These are phyloP conservation scores for Apteryx owenii DNA, from an alignment of 2,113 vertebrate species.

Conservation along the genomic window DNA sequence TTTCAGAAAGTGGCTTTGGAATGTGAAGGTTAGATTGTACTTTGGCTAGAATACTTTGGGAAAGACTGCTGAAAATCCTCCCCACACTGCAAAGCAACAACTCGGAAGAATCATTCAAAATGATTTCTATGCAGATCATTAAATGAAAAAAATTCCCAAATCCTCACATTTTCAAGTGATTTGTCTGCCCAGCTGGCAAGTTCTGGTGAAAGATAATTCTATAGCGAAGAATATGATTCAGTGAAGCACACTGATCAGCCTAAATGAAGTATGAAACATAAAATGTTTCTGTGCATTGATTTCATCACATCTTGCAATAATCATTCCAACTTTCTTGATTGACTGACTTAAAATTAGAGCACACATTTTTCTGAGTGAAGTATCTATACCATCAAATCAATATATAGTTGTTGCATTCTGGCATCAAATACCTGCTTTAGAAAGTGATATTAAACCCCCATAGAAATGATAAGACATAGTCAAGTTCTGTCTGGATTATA, in stretches of 20 bases:
- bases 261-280: conserved; percentile 39
- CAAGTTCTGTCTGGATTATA: not conserved
- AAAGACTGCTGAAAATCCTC: not conserved
- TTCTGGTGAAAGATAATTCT: not conserved
- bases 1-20: not conserved
- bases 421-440: not conserved
- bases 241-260: not conserved
- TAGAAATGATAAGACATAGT: not conserved
- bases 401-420: not conserved
- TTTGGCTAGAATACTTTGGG: not conserved
- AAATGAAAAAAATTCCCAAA: not conserved
- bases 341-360: conserved; percentile 37
- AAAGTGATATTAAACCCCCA: not conserved
- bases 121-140: not conserved
- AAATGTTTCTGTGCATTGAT: conserved; percentile 44
- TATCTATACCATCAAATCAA: not conserved
- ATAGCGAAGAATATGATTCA: not conserved
- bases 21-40: not conserved
- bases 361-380: conserved; percentile 24
- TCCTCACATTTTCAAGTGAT: not conserved
- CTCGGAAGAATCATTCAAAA: not conserved
- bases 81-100: not conserved
- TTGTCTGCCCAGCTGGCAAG: conserved; percentile 1
- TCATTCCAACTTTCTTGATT: conserved; percentile 39
- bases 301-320: conserved; percentile 42